These are phyloP conservation scores for Pelochelys cantorii DNA, from an alignment of 2,797 vertebrate species.

Conservation along the genomic window DNA sequence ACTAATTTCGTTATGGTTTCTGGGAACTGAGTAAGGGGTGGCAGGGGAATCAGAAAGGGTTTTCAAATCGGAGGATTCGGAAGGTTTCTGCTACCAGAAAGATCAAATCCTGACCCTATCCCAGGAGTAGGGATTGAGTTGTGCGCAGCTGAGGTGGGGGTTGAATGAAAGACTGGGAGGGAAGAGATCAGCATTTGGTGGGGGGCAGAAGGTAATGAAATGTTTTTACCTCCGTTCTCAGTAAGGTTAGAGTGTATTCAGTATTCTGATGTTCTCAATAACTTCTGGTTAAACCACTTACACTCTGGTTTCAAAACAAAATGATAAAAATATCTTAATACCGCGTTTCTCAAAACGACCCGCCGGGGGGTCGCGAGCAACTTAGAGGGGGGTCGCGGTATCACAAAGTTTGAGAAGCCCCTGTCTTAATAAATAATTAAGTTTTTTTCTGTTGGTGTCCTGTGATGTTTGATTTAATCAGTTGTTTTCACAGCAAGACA, in stretches of 20 bases:
- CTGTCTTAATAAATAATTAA: background rate
- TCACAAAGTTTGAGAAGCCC: no score
- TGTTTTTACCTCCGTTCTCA: conserved; percentile 5
- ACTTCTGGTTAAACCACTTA: background rate
- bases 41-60: background rate
- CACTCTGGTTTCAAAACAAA: background rate
- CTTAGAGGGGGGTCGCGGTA: no score
- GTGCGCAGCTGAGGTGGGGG: background rate
- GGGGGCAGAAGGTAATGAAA: background rate
- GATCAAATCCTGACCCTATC: background rate
- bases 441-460: background rate
- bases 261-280: background rate
- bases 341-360: no score
- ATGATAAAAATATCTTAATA: background rate
- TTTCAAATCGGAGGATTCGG: background rate
- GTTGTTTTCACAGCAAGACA: conserved; percentile 1
- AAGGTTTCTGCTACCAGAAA: background rate
- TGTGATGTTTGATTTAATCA: conserved; percentile 26
- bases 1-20: background rate
- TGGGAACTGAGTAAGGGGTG: background rate
- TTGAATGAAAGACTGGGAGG: background rate
- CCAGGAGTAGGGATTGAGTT: background rate
- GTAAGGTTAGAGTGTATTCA: conserved; percentile 8
- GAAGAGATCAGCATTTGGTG: conserved; percentile 8
- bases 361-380: no score